Percentiles rank a stretch among this genome's conserved stretches.
These are phyloP conservation scores for Bathynomus jamesi DNA, from an alignment of 1,140 invertebrate genomes.

Conservation along the genomic window DNA sequence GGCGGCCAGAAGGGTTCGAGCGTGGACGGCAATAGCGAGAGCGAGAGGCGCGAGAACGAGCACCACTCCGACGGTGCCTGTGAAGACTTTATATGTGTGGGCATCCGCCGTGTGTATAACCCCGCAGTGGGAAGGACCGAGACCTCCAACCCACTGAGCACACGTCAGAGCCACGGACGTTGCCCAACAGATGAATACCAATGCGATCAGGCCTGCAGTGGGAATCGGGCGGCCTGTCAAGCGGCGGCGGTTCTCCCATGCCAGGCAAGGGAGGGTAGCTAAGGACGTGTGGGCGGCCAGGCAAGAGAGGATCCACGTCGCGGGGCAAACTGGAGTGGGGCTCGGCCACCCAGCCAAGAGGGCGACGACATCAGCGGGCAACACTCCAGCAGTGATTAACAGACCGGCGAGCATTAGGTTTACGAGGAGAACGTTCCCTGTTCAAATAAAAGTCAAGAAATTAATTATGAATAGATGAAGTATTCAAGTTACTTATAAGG, in stretches of 20 bases:
- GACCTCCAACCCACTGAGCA: conserved; percentile 25
- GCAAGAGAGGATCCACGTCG: conserved; percentile 58
- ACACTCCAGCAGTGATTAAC: conserved; percentile 60
- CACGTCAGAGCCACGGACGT: conserved; percentile 37
- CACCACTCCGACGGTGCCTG: conserved; percentile 41
- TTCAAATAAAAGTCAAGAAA: too few species aligned
- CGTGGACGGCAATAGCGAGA: conserved; percentile 40
- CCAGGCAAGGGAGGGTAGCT: conserved; percentile 55
- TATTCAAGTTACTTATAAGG: too few species aligned
- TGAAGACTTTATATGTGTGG: conserved; percentile 49
- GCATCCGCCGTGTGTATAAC: conserved; percentile 47
- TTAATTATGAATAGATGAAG: too few species aligned
- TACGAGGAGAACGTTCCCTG: conserved; percentile 71
- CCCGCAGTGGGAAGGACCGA: conserved; percentile 45
- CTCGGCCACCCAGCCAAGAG: conserved; percentile 55
- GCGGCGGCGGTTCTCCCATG: conserved; percentile 47
- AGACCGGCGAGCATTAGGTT: conserved; percentile 66
- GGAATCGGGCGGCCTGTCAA: conserved; percentile 44
- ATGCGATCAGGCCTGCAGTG: conserved; percentile 43
- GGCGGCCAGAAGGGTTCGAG: conserved; percentile 27
- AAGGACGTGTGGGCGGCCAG: conserved; percentile 60
- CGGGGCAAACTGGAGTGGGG: conserved; percentile 53
- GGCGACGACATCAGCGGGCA: conserved; percentile 58
- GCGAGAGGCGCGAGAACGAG: conserved; percentile 50
- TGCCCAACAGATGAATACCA: conserved; percentile 26